A percentile compares a stretch with the other conserved stretches of the same genome.
Conservation (phyloP, 2,113 vertebrate genomes). For the Gasterosteus aculeatus region DNA sequence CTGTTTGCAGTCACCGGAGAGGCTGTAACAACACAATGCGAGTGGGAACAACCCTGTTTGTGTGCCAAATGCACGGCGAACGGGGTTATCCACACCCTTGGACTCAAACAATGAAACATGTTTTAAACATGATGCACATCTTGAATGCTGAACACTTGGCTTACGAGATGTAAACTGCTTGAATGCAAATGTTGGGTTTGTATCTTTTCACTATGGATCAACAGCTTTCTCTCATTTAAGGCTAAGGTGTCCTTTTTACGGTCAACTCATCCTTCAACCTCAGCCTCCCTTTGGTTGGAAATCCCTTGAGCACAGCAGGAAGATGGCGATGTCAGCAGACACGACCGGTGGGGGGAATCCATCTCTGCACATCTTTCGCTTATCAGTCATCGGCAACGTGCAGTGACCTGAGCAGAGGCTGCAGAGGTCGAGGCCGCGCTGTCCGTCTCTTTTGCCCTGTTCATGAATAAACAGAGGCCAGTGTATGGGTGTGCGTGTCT, state of each 20-base stretch:
- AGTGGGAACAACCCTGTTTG: conserved; percentile 20
- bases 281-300: conserved; percentile 9
- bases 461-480: conserved; percentile 66
- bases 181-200: not conserved
- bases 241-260: not conserved
- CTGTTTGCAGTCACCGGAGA: conserved; percentile 34
- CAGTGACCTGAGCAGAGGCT: conserved; percentile 59
- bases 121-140: conserved; percentile 10
- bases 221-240: no score
- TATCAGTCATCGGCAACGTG: conserved; percentile 47
- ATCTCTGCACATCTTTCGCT: conserved; percentile 28
- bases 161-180: not conserved
- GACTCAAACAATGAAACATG: not conserved
- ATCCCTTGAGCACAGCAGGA: conserved; percentile 8
- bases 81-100: not conserved
- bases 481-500: conserved; percentile 56
- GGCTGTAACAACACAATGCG: not conserved
- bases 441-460: conserved; percentile 54
- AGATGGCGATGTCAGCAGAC: conserved; percentile 23
- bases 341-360: conserved; percentile 17
- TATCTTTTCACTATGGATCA: not conserved
- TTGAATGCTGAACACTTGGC: not conserved
- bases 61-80: not conserved
- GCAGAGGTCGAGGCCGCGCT: conserved; percentile 55
- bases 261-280: conserved; percentile 1